Conservation (phyloP, 2,888 invertebrate genomes). For the Polymixis flavicincta region DNA sequence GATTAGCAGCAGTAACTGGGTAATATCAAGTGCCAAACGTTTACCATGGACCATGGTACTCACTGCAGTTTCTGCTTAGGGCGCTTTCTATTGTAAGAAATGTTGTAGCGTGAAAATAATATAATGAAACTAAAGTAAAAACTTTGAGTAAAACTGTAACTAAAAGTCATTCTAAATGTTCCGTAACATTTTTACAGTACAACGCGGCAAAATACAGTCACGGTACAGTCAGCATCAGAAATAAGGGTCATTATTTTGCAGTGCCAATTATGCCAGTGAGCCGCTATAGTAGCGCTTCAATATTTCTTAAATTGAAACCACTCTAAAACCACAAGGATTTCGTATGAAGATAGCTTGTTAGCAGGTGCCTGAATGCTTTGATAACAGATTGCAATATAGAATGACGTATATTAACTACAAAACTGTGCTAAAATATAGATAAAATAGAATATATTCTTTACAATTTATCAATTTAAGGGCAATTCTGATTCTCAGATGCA, state of each 20-base stretch:
- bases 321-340: slow-evolving; percentile 22
- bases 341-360: slow-evolving; percentile 23
- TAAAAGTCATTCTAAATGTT: neutral
- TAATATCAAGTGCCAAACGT: slow-evolving; percentile 44
- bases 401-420: neutral
- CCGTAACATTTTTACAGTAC: no score
- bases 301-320: slow-evolving; percentile 1
- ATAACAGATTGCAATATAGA: slow-evolving; percentile 8
- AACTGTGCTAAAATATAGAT: neutral
- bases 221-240: slow-evolving; percentile 3
- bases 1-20: slow-evolving; percentile 8
- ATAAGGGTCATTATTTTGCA: neutral
- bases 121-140: neutral
- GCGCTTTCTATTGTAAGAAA: neutral
- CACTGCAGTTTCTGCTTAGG: slow-evolving; percentile 2
- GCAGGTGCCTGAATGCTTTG: slow-evolving; percentile 44
- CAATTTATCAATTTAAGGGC: neutral
- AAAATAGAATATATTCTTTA: neutral
- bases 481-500: neutral
- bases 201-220: no score
- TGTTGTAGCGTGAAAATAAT: neutral
- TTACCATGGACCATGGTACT: slow-evolving; percentile 16
- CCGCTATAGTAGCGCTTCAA: neutral
- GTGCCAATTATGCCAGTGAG: neutral
- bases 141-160: neutral